phyloP scores from a whole-genome alignment of 2,797 vertebrate genomes.

The Graptemys geographica region DNA sequence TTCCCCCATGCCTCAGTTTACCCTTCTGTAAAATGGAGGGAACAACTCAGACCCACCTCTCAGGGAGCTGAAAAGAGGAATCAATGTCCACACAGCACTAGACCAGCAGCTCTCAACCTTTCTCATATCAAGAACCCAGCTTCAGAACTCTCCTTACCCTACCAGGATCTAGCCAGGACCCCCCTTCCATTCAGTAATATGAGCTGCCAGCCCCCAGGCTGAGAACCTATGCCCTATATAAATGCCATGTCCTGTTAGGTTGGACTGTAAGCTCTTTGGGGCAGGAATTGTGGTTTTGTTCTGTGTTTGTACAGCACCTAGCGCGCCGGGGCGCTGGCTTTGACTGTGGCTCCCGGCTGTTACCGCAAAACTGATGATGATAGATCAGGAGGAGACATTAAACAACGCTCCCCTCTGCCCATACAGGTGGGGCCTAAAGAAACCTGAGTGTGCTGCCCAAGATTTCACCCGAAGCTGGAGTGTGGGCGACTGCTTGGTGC shows the following conservation, averaged over 20 bases:
- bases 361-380: not conserved
- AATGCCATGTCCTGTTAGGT: not conserved
- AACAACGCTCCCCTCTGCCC: not conserved
- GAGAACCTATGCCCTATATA: not conserved
- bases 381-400: not conserved
- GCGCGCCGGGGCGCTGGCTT: no score
- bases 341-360: not conserved
- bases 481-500: not conserved
- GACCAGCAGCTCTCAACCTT: not conserved
- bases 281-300: no score
- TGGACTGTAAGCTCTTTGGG: not conserved
- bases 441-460: not conserved
- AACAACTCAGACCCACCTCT: not conserved
- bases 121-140: no score
- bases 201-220: not conserved
- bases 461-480: not conserved
- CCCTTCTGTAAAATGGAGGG: not conserved
- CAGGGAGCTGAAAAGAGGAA: not conserved
- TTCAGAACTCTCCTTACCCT: not conserved
- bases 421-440: not conserved
- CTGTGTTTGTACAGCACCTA: no score
- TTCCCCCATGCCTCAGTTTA: not conserved
- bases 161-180: no score
- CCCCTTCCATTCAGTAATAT: not conserved
- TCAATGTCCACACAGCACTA: not conserved